Base-by-base conservation (phyloP, 2,113 vertebrate genomes). In the Carlito syrichta region DNA sequence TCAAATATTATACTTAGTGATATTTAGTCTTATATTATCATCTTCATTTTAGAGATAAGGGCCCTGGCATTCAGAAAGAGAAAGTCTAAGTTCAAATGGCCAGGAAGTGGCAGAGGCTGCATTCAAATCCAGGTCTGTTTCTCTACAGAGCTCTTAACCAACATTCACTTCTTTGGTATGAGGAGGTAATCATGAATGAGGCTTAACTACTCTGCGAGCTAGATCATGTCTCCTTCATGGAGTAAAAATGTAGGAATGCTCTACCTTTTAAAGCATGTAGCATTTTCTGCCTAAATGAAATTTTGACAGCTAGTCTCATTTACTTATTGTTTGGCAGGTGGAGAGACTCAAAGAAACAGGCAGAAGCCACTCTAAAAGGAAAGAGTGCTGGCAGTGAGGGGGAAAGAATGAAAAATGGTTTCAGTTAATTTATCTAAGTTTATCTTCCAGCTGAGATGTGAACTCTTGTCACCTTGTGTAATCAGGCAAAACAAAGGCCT, bases 401-500 rank as follows among this genome's bases (percentile, higher is more conserved):
- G 74, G 40, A 86, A 95, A 73, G 23, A 95, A 60, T 58, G 89
- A 83, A 96, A 76, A 86, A 78, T 11, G 14, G 58, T 84, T 74
- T 82, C 43, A 35, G 12, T 90, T 89, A 43, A 90, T 96, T 88
- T 73, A 74, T 20, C 32, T 69, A 85, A 66, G 58, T 79, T 92
- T 87, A 30, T 66, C 85, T 96, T 92, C 85, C 76, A 93, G 68
- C 66, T 97, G 82, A 81, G 91, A 85, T 62, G 76, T 86, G 85
- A 97, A 90, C 76, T 94, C 68, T 52, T 58, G 22, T 78, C 85
- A 94, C 58, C 73, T 79, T 88, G 62, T 86, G 66, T 95, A 96
- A 93, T 95, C 52, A 97, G 77, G 82, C 82, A 91, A 95, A 94
- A 87, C 85, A 91, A 88, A 94, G 92, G 32, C 45, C 87, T 92